These are phyloP conservation scores for Macrostomum cliftonense DNA, from an alignment of 2,888 invertebrate genomes.

Conservation along the genomic window DNA sequence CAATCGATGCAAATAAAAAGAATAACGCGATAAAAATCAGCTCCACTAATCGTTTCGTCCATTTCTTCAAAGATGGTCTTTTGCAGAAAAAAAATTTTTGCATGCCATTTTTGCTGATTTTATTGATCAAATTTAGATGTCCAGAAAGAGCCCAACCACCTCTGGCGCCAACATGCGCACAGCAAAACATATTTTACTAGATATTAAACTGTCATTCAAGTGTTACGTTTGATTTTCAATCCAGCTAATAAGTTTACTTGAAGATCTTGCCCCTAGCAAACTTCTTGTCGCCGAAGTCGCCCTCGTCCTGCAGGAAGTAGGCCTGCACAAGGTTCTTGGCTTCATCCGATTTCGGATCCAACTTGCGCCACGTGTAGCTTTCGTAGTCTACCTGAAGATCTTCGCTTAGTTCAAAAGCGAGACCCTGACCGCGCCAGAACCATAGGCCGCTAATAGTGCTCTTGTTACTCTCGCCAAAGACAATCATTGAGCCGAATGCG, in stretches of 20 bases:
- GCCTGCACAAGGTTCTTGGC: constrained; percentile 68
- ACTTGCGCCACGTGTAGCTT: constrained; percentile 79
- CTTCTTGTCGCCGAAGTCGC: constrained; percentile 67
- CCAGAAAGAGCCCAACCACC: too few relatives aligned
- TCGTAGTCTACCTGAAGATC: constrained; percentile 96
- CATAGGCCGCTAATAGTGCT: constrained; percentile 85
- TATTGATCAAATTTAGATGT: too few relatives aligned
- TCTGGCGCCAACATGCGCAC: too few relatives aligned
- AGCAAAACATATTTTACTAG: background rate
- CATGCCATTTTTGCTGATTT: too few relatives aligned
- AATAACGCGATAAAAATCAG: too few relatives aligned
- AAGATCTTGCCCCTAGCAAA: constrained; percentile 99
- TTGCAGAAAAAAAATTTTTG: too few relatives aligned
- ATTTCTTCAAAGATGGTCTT: too few relatives aligned
- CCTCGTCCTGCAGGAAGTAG: constrained; percentile 67
- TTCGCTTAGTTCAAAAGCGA: constrained; percentile 60
- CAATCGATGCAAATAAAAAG: too few relatives aligned
- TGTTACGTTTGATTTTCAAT: too few relatives aligned
- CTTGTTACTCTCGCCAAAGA: constrained; percentile 78
- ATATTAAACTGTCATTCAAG: too few relatives aligned
- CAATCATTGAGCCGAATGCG: constrained; percentile 74
- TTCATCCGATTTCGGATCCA: constrained; percentile 57
- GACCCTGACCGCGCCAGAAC: constrained; percentile 88
- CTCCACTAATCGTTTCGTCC: too few relatives aligned
- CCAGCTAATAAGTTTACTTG: constrained; percentile 49